Evolutionary conservation across 2,113 vertebrate species (phyloP).

Genomic region (Macrotus californicus): DNA sequence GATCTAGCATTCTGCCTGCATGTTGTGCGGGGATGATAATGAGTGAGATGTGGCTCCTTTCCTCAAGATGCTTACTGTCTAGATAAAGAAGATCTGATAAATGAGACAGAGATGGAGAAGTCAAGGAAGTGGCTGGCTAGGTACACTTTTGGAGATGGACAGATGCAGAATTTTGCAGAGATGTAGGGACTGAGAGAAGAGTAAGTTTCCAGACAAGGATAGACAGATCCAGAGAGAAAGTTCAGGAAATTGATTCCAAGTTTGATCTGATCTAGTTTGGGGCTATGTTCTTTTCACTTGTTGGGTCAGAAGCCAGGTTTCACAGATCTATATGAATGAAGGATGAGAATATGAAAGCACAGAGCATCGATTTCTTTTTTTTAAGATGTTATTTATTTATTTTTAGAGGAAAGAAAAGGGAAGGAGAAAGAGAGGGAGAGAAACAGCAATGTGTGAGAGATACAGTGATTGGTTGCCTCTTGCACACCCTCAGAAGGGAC

Average conservation of each 20-base stretch:
- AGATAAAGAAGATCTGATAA: neutral
- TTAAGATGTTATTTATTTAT: too few relatives aligned
- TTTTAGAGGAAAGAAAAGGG: too few relatives aligned
- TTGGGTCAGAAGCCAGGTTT: neutral
- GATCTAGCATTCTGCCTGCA: neutral
- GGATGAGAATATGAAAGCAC: neutral
- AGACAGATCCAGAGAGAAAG: neutral
- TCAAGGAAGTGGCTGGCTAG: neutral
- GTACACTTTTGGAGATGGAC: neutral
- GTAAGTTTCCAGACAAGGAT: neutral
- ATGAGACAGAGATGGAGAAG: neutral
- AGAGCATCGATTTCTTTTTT: too few relatives aligned
- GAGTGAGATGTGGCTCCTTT: neutral
- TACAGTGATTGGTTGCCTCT: too few relatives aligned
- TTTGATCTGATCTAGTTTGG: neutral
- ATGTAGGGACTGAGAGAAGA: neutral
- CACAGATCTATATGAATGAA: neutral
- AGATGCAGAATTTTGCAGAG: neutral
- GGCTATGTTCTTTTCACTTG: neutral
- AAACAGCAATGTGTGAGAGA: too few relatives aligned
- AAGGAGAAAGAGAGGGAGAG: too few relatives aligned
- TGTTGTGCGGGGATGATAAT: neutral
- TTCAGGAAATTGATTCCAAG: neutral
- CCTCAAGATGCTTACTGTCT: neutral
- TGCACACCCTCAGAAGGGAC: too few relatives aligned